Base-by-base conservation (phyloP, 2,888 invertebrate species). In the Nipponacmea schrenckii region DNA sequence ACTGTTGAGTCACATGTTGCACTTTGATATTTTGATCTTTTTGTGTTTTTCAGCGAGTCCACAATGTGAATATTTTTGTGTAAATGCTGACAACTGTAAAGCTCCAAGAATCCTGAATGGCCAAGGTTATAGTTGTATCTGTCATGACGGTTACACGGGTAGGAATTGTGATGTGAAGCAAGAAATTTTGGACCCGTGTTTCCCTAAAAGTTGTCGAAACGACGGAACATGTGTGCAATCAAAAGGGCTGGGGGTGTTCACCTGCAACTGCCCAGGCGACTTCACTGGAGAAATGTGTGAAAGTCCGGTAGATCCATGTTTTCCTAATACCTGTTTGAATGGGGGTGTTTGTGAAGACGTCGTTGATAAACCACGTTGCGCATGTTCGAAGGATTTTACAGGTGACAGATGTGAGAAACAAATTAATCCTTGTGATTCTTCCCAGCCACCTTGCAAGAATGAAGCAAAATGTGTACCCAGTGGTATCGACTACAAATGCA, bases 71-170 rank as follows among this genome's bases (percentile, higher is more conserved):
- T 56, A 56, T 24, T 56, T 56, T 24, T 56, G 56, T 56, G 66
- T 45, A 7, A 66, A 24, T n/a, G 17, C 66, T 15, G 39, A 15
- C 10, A 31, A 0, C 15, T 70, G 70, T 62, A 15, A 56, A 24
- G 20, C 31, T 5, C 24, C 24, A 17, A 48, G 62, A 15, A n/a
- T 24, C 20, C 14, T 66, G 10, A 39, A 20, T 27, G 66, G 56
- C 7, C 39, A 50, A 15, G 20, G 26, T n/a, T 70, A 70, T 39
- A 65, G n/a, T 1, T 70, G 70, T 62, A 39, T 39, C 45, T 70
- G 70, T 26, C 14, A 65, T n/a, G 70, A 70, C 3, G 66, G 64
- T 24, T 70, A 65, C 70, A 50, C 65, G 4, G 70, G 70, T 4
- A 65, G 31, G 24, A 64, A 70, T n/a, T 70, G 70, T 26, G 70